Evolutionary conservation across 1,140 invertebrate species (phyloP).

Genomic region (Aphaenogaster floridana): DNA sequence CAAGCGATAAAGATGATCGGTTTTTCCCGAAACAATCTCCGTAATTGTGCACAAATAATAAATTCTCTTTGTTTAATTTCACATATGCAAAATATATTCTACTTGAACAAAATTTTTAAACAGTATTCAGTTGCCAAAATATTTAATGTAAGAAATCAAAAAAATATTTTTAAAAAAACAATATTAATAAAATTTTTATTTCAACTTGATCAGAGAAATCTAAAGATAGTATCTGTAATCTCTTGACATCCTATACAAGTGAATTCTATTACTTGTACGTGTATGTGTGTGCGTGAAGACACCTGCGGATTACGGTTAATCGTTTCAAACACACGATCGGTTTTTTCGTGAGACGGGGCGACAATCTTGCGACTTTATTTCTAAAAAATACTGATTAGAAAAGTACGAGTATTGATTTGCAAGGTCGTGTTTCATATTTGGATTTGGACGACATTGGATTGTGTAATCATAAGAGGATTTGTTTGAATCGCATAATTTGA

Average conservation of each 20-base stretch:
- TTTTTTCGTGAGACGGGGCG: neutral
- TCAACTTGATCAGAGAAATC: neutral
- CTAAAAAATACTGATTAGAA: neutral
- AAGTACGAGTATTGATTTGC: neutral
- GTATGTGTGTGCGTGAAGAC: neutral
- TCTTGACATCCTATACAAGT: neutral
- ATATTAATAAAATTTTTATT: neutral
- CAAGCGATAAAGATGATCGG: neutral
- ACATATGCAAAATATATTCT: neutral
- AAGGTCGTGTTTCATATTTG: neutral
- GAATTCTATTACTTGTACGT: neutral
- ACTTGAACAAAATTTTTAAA: neutral
- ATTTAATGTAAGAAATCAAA: neutral
- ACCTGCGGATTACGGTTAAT: constrained; percentile 39
- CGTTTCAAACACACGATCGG: neutral
- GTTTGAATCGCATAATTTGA: constrained; percentile 8
- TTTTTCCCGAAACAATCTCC: neutral
- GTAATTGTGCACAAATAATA: neutral
- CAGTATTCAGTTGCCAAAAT: neutral
- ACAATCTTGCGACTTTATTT: neutral
- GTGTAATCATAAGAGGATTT: neutral
- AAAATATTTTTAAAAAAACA: too few relatives aligned
- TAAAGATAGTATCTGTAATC: neutral
- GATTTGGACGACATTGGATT: neutral
- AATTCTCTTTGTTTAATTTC: neutral